Percentiles rank a stretch among this genome's conserved stretches.
These are phyloP conservation scores for Coecobrya sp. DNA, from an alignment of 2,888 invertebrate genomes.

Conservation along the genomic window DNA sequence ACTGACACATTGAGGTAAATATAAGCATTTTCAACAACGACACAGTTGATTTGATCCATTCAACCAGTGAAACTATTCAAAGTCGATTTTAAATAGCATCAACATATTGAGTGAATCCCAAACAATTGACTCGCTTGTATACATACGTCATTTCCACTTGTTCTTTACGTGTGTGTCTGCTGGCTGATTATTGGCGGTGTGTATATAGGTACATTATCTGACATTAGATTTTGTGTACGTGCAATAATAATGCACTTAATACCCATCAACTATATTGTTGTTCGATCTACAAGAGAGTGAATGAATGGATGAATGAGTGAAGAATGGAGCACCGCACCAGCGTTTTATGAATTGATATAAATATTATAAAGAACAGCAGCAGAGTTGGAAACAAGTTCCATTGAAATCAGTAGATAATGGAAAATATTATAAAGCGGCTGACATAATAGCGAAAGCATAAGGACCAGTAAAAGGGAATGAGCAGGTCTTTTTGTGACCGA, in stretches of 20 bases:
- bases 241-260: conserved; percentile 60
- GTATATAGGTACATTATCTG: background rate
- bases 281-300: conserved; percentile 53
- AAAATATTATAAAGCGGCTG: conserved; percentile 62
- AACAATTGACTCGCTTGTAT: conserved; percentile 50
- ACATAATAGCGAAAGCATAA: conserved; percentile 48
- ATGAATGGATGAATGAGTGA: conserved; percentile 63
- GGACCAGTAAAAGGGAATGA: conserved; percentile 55
- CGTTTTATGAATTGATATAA: conserved; percentile 38
- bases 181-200: background rate
- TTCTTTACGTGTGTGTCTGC: background rate
- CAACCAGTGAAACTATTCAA: conserved; percentile 18
- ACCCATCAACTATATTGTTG: conserved; percentile 64
- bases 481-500: conserved; percentile 73
- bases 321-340: conserved; percentile 40
- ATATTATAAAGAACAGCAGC: conserved; percentile 55
- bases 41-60: conserved; percentile 73
- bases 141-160: conserved; percentile 64
- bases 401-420: conserved; percentile 76
- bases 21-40: conserved; percentile 53
- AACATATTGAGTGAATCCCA: conserved; percentile 31
- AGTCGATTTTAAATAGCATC: conserved; percentile 39
- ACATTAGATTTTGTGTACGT: background rate
- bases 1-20: background rate
- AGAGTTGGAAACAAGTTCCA: conserved; percentile 64